phyloP scores from a whole-genome alignment of 1,140 invertebrate genomes.

The Drosophila lacteicornis region DNA sequence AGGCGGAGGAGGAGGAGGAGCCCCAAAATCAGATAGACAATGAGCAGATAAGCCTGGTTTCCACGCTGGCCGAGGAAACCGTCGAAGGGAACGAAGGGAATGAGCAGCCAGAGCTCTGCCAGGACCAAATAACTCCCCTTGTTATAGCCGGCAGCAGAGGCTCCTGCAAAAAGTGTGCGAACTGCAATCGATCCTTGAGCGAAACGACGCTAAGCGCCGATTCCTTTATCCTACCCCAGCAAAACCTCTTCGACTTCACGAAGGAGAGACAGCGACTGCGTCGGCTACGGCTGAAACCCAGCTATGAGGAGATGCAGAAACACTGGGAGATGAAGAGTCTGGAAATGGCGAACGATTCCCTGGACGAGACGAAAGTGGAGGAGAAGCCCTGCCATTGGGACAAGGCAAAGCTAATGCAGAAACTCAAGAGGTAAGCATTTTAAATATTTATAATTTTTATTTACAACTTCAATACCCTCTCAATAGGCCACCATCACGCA shows the following conservation, averaged over 20 bases:
- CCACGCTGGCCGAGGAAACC: conserved; percentile 58
- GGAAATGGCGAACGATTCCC: not conserved
- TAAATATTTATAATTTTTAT: not conserved
- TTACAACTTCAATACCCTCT: too few relatives aligned
- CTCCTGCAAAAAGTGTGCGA: conserved; percentile 46
- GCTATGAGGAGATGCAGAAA: conserved; percentile 36
- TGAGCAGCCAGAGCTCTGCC: conserved; percentile 16
- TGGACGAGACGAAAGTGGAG: conserved; percentile 6
- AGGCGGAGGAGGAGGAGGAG: conserved; percentile 1
- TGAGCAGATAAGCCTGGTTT: conserved; percentile 61
- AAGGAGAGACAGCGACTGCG: conserved; percentile 18
- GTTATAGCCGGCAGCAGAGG: conserved; percentile 24
- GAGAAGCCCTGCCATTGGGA: conserved; percentile 11
- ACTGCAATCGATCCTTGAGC: conserved; percentile 50
- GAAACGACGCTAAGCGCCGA: conserved; percentile 13
- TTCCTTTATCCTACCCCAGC: conserved; percentile 42
- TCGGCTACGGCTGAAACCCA: conserved; percentile 26
- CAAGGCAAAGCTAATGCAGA: not conserved
- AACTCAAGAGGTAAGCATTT: conserved; percentile 1
- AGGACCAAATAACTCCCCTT: conserved; percentile 16
- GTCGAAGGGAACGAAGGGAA: not conserved
- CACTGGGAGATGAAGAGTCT: conserved; percentile 42
- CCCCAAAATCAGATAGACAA: conserved; percentile 45
- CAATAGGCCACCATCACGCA: not conserved
- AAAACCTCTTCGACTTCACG: conserved; percentile 12